Evolutionary conservation across 2,797 vertebrate species (phyloP), one percentile per base, ranked within the genome.

Genomic region (Pristis pectinata): DNA sequence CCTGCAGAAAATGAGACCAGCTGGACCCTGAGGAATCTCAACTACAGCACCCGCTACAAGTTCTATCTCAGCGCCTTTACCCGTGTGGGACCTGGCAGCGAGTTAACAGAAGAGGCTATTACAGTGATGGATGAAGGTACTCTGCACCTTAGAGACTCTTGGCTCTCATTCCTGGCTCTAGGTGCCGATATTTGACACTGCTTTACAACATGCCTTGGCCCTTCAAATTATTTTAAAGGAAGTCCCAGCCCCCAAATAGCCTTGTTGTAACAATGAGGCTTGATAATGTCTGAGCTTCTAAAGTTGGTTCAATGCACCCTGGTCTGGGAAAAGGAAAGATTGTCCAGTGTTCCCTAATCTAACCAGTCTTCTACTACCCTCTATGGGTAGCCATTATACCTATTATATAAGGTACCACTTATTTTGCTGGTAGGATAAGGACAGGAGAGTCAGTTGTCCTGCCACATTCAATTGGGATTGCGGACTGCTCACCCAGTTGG

Each of bases 41-140:
- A 98, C 97, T 98, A 98, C 97, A 98, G 98, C 96, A 99, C 98
- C 30, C 98, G 98, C 96, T 99, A 99, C 97, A 99, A 98, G 97
- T 99, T 99, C 97, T 99, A 99, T 97, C 98, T 99, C 96, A 98
- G 97, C 0, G 99, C 99, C 67, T 97, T 97, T 96, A 99, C 99
- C 94, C 95, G 95, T 89, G 97, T 96, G 95, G 99, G 99, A 97
- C 95, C 97, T n/a, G 99, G 99, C 96, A 98, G 96, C 94, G 97
- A 97, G 95, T 96, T 98, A 96, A 98, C 98, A 92, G 97, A 98
- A 96, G 99, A 99, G 97, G 98, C 97, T 49, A 95, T 98, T 96
- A 98, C 98, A 95, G 96, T 98, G 96, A 96, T 98, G 97, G 98
- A 99, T 94, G 98, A 98, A 98, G 99, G 99, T 99, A 98, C 98